Evolutionary conservation across 2,797 vertebrate genomes (phyloP), one percentile per base, ranked within the genome.

Genomic region (Melanotaenia maccullochi): DNA sequence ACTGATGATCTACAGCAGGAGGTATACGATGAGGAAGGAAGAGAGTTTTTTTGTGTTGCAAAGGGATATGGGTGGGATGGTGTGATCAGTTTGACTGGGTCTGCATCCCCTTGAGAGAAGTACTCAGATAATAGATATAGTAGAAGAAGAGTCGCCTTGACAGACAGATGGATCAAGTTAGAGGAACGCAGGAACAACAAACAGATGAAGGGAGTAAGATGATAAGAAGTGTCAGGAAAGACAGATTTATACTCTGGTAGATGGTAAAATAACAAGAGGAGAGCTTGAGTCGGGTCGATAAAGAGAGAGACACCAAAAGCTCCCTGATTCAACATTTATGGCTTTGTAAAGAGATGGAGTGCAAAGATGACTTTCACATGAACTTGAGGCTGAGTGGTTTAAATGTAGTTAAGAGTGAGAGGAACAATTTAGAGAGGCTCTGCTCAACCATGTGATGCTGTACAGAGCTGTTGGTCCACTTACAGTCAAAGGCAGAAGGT

Each of bases 1-100:
- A 30, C 74, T 84, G 86, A 92, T 81, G 70, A 82, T 85, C 30
- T 70, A 60, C 68, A 79, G 78, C 86, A 75, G 82, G 85, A 72
- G 82, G 88, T 86, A 71, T 84, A 87, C 87, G 86, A 56, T 77
- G 55, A 73, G 68, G 30, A 68, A 52, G 44, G 33, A 70, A 59
- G 68, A 62, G 67, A 55, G 3, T 2, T 42, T 47, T n/a, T 44
- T 18, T 68, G 52, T 47, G 57, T 70, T 66, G 36, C 8, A 4
- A 66, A 33, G 63, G 64, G 70, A 71, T 60, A 62, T 4, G 64
- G 70, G 65, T 4, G 68, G 62, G 51, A 28, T 83, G 85, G 84
- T 66, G 75, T 91, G 90, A 92, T 92, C 76, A 75, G 90, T 91
- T 65, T 83, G 79, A 84, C 85, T 76, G 73, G 75, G 71, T 55